Evolutionary conservation across 2,888 invertebrate genomes (phyloP), one percentile per base, ranked within the genome.

Genomic region (Rhagium mordax): DNA sequence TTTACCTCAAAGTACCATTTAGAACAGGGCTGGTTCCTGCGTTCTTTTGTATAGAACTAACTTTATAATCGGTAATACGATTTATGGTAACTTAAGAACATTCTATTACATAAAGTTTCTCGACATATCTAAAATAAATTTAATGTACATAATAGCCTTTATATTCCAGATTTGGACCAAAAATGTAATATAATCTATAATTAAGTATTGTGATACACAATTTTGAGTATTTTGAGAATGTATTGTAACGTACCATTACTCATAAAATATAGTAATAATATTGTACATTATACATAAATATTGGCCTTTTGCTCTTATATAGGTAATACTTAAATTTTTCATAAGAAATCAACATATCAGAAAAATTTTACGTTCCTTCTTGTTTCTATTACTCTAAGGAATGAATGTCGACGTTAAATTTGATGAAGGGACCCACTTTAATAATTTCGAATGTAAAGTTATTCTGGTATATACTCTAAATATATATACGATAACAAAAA

Each of bases 91-190:
- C 29, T 16, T 33, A 61, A 21, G 48, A 15, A 18, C 21, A 47
- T 49, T 24, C 13, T 20, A 20, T 51, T 24, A 20, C 4, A 0
- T 20, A 47, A 53, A 66, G 21, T 48, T 67, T 57, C 57, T 57
- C 47, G 13, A 67, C 67, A 67, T 67, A 67, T 67, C 67, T 57
- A 57, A 21, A 41, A 6, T 61, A 47, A 20, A 27, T 10, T 61
- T 61, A 61, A 47, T 74, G 74, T 77, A 74, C 29, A 75, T 75
- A 74, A 70, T 27, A 55, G 64, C 41, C 66, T 68, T 57, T 60
- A 73, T 69, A 75, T 68, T 71, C 72, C 74, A 70, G 62, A 66
- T 75, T 78, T 74, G 81, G 79, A 81, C 81, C 81, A 81, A 81
- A 60, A 24, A 64, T 53, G 68, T 71, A 72, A 73, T 69, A 72